These are phyloP conservation scores for Calameuta filiformis DNA, from an alignment of 2,888 invertebrate species.

Conservation along the genomic window DNA sequence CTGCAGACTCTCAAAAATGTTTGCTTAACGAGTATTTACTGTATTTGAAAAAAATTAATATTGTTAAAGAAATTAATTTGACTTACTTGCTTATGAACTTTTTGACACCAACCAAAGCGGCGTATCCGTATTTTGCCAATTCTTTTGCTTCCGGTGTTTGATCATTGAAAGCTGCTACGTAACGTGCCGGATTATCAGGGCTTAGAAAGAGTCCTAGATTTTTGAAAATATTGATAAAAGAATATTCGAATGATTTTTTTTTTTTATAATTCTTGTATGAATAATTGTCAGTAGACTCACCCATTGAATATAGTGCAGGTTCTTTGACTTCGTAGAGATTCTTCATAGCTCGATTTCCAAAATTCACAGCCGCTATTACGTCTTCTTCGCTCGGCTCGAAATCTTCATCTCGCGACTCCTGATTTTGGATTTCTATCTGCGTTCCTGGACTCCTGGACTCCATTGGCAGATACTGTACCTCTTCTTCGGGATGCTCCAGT, in stretches of 20 bases:
- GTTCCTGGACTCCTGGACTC: background rate
- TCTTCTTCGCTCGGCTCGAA: conserved; percentile 59
- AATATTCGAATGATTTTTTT: background rate
- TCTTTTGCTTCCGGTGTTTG: conserved; percentile 73
- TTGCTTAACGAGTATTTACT: too few relatives aligned
- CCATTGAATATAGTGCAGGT: conserved; percentile 72
- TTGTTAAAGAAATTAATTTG: background rate
- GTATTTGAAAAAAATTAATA: too few relatives aligned
- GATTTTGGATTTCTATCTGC: background rate
- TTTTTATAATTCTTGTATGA: conserved; percentile 14
- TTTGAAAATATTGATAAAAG: background rate
- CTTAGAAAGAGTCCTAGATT: conserved; percentile 73
- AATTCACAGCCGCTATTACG: conserved; percentile 75
- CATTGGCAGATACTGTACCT: conserved; percentile 10
- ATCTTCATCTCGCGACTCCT: background rate
- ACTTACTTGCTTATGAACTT: conserved; percentile 73
- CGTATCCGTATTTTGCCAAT: conserved; percentile 76
- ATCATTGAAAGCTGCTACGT: conserved; percentile 78
- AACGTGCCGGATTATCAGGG: conserved; percentile 74
- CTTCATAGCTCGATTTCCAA: conserved; percentile 76
- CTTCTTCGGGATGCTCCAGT: conserved; percentile 3
- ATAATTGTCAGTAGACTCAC: conserved; percentile 55
- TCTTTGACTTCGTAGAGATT: conserved; percentile 73
- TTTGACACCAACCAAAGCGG: conserved; percentile 74
- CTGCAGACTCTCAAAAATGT: too few relatives aligned